Evolutionary conservation across 2,797 vertebrate genomes (phyloP), one percentile per base, ranked within the genome.

Genomic region (Tolypeutes matacus): DNA sequence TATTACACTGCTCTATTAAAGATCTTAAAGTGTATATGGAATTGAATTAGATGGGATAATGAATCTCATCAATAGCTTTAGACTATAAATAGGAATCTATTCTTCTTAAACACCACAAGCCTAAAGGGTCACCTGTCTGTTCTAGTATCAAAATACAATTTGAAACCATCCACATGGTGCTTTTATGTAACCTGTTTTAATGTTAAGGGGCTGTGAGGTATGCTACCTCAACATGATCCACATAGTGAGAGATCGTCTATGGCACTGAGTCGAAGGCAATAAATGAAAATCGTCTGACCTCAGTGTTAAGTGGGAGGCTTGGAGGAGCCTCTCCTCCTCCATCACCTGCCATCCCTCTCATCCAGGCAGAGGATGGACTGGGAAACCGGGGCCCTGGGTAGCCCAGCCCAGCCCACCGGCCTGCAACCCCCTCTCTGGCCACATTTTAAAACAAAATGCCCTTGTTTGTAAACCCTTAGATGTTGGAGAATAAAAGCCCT

Each of bases 241-340:
- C 25, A 75, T 75, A 81, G 53, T 12, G 42, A 69, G 9, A 39
- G n/a, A 72, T 31, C 25, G 39, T 31, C n/a, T 23, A 76, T 21
- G 51, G 7, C 90, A 86, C 92, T 69, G 70, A 94, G 8, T 83
- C 76, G 91, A 95, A 34, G 23, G 90, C 91, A 95, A 64, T 83
- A 97, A 18, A 92, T 93, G 81, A 96, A 92, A 27, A 82, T 53
- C 53, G 85, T 92, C 62, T 29, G 89, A 60, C 84, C 87, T 96
- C 42, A 46, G 42, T 46, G 42, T 46, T 46, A 46, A 9, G 42
- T 46, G 42, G 42, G 42, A 46, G 42, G 42, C 9, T 5, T 46
- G 42, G 5, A 46, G 42, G 42, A 46, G 42, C 42, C 42, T 46
- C 42, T 46, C 42, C 42, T 46, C 42, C 42, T 46, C 42, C 42